These are phyloP conservation scores for Drosophila subquinaria DNA, from an alignment of 2,888 invertebrate species.

Conservation along the genomic window DNA sequence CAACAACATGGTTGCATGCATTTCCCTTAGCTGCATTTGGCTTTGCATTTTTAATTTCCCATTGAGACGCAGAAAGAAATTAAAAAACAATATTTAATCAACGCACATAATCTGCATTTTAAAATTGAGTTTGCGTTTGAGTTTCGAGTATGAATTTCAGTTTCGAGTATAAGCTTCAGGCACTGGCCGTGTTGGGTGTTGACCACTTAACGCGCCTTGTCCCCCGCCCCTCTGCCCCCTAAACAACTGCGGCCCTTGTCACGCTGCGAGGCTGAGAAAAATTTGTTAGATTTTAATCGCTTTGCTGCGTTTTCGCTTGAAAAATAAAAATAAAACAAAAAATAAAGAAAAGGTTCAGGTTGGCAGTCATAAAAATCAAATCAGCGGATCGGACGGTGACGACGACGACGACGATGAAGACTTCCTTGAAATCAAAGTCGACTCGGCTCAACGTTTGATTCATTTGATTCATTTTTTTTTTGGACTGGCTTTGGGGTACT, in stretches of 20 bases:
- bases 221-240: background rate
- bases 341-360: slow-evolving; percentile 48
- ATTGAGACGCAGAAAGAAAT: slow-evolving; percentile 61
- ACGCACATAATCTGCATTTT: slow-evolving; percentile 81
- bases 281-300: slow-evolving; percentile 77
- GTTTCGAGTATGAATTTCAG: slow-evolving; percentile 36
- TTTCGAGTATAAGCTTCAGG: slow-evolving; percentile 18
- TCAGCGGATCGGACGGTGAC: slow-evolving; percentile 58
- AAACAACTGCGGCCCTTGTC: slow-evolving; percentile 9
- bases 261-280: slow-evolving; percentile 34
- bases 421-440: slow-evolving; percentile 78
- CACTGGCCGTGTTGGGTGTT: slow-evolving; percentile 67
- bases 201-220: slow-evolving; percentile 77
- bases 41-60: slow-evolving; percentile 63
- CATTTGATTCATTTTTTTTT: slow-evolving; percentile 55
- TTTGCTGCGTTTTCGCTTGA: slow-evolving; percentile 60
- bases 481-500: slow-evolving; percentile 14
- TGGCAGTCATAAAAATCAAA: slow-evolving; percentile 61
- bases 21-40: slow-evolving; percentile 60
- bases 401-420: slow-evolving; percentile 40
- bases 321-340: slow-evolving; percentile 22
- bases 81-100: slow-evolving; percentile 81
- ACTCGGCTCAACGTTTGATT: slow-evolving; percentile 61
- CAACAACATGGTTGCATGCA: slow-evolving; percentile 43
- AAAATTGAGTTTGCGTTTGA: slow-evolving; percentile 47